These are phyloP conservation scores for Emys orbicularis DNA, from an alignment of 2,797 vertebrate species.

Conservation along the genomic window DNA sequence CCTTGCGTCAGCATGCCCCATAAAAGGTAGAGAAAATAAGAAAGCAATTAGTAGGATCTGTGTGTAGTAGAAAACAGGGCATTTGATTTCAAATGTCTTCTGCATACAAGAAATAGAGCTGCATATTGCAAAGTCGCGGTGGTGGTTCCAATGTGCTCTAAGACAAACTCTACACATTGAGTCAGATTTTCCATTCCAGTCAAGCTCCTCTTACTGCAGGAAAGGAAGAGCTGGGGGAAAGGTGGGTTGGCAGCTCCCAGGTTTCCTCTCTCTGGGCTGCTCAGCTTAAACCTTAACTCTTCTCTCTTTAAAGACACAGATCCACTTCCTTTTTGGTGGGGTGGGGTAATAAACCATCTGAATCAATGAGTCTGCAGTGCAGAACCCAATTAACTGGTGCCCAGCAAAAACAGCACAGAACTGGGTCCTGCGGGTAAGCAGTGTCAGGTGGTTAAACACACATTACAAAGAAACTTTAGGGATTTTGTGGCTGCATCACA, in stretches of 20 bases:
- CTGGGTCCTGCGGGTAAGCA: neutral
- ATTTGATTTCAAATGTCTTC: neutral
- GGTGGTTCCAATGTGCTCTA: fast-evolving
- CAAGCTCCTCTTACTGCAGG: neutral
- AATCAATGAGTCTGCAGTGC: neutral
- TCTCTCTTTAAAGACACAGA: neutral
- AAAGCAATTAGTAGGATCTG: neutral
- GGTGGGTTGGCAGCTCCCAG: neutral
- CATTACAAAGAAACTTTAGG: neutral
- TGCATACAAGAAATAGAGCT: neutral
- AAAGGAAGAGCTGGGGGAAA: neutral
- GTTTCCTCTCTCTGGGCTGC: neutral
- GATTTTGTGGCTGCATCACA: neutral
- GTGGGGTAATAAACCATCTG: neutral
- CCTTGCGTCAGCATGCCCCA: neutral
- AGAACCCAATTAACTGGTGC: neutral
- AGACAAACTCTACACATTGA: neutral
- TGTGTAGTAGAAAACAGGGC: neutral
- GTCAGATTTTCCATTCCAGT: neutral
- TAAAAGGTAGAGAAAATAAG: neutral
- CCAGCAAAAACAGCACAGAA: neutral
- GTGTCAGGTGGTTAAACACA: neutral
- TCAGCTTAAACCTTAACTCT: neutral
- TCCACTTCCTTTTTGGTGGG: neutral
- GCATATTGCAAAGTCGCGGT: neutral